A percentile compares a stretch with the other conserved stretches of the same genome.
Evolutionary conservation across 2,113 vertebrate genomes (phyloP).

Genomic region (Dicerorhinus sumatrensis): DNA sequence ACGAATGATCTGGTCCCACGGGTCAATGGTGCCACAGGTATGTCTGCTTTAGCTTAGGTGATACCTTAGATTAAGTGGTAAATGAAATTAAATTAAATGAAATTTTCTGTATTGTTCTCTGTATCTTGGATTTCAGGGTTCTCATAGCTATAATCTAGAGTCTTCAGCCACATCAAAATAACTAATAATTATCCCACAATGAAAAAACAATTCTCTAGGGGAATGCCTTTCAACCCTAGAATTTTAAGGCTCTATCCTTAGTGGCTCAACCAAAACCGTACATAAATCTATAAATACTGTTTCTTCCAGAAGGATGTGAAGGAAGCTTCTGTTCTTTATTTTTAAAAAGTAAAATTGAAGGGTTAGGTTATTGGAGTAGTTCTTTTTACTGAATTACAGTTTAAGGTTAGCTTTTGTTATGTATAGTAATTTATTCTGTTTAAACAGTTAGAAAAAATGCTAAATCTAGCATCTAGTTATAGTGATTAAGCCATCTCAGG

Average conservation of each 20-base stretch:
- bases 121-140: background rate
- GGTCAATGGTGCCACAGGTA: fast-evolving
- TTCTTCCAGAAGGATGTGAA: background rate
- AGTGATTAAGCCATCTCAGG: background rate
- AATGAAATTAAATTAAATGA: too few species aligned
- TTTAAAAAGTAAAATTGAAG: background rate
- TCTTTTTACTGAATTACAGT: background rate
- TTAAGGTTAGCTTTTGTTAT: background rate
- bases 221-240: background rate
- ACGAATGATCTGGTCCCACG: background rate
- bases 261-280: background rate
- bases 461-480: background rate
- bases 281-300: background rate
- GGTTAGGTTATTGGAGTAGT: background rate
- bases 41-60: too few species aligned
- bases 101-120: background rate
- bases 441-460: background rate
- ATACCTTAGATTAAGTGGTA: background rate
- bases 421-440: background rate
- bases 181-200: background rate
- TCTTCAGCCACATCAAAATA: constrained; percentile 11
- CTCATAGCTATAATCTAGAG: background rate
- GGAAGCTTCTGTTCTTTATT: background rate
- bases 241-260: background rate
- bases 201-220: background rate